Base-by-base conservation (phyloP, 2,797 vertebrate genomes). In the Fratercula arctica region DNA sequence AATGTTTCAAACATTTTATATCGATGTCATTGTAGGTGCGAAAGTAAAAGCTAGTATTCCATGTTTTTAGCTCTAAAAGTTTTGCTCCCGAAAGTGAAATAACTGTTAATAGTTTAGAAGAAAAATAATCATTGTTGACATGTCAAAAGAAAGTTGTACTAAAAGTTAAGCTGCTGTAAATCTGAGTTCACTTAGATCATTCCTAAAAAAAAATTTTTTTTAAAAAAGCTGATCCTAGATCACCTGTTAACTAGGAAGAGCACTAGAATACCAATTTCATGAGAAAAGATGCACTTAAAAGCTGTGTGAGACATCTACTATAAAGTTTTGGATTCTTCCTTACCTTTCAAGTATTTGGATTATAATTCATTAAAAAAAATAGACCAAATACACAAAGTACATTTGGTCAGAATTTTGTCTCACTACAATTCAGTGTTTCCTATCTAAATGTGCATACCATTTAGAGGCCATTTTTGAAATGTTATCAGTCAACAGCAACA, bases 391-490 rank as follows among this genome's bases (percentile, higher is more conserved):
- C 33, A 92, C 75, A 92, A 85, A 84, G 37, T 87, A 74, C 29
- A 69, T 97, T 97, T 97, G 97, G 97, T 97, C 95, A 97, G 91
- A 85, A 97, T 90, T 89, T 75, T 96, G 51, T 94, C 95, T 96
- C 85, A 89, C 80, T 95, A 94, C 91, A 96, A 64, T 77, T 92
- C 87, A 96, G 90, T 51, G 77, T 66, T 70, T 96, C 85, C 90
- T 77, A 89, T 95, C 73, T 96, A 94, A 97, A 97, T 90, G 69
- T 80, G 77, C 93, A 96, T 93, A 95, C 67, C 72, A 96, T 95
- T 95, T 90, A 93, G 97, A 97, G 89, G 94, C 75, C 79, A 94
- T 94, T 94, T 96, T 86, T 95, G 74, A 97, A 97, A 96, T 70
- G 48, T 76, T 96, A 95, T 90, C 72, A 87, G 96, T 86, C 85